These are phyloP conservation scores for Dolichotis patagonum DNA, from an alignment of 2,113 vertebrate species.

Conservation along the genomic window DNA sequence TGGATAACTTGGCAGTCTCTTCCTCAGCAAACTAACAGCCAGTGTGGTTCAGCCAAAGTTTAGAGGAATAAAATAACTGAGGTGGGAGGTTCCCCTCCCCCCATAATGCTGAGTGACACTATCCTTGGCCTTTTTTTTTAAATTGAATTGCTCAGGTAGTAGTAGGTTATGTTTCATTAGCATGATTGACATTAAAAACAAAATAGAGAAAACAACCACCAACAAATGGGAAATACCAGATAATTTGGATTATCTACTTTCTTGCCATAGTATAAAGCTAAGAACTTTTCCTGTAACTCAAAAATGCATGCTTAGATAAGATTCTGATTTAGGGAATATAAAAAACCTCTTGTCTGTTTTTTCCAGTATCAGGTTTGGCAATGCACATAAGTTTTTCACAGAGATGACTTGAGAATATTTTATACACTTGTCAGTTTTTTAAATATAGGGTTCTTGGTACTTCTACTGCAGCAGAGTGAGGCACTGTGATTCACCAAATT, in stretches of 20 bases:
- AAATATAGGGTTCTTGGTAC: neutral
- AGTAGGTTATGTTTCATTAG: slow-evolving; percentile 52
- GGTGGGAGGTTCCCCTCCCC: neutral
- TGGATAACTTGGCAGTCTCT: slow-evolving; percentile 78
- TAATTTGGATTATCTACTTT: slow-evolving; percentile 41
- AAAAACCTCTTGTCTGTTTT: slow-evolving; percentile 61
- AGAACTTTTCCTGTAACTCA: slow-evolving; percentile 54
- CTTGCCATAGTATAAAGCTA: slow-evolving; percentile 14
- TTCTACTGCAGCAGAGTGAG: slow-evolving; percentile 38
- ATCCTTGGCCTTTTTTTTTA: slow-evolving; percentile 35
- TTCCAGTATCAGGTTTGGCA: slow-evolving; percentile 57
- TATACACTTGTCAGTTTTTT: slow-evolving; percentile 36
- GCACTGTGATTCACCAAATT: slow-evolving; percentile 57
- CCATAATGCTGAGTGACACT: slow-evolving; percentile 34
- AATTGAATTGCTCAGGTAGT: slow-evolving; percentile 60
- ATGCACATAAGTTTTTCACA: slow-evolving; percentile 37
- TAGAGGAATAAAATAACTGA: slow-evolving; percentile 74
- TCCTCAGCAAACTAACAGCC: slow-evolving; percentile 67
- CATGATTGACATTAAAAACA: slow-evolving; percentile 44
- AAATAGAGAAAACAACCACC: slow-evolving; percentile 12
- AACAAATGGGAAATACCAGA: slow-evolving; percentile 49
- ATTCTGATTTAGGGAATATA: slow-evolving; percentile 62
- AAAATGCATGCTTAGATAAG: slow-evolving; percentile 57
- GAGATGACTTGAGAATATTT: slow-evolving; percentile 55
- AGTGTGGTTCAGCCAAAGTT: slow-evolving; percentile 81